Conservation (phyloP, 2,797 vertebrate species). For the Clarias laeviceps region DNA sequence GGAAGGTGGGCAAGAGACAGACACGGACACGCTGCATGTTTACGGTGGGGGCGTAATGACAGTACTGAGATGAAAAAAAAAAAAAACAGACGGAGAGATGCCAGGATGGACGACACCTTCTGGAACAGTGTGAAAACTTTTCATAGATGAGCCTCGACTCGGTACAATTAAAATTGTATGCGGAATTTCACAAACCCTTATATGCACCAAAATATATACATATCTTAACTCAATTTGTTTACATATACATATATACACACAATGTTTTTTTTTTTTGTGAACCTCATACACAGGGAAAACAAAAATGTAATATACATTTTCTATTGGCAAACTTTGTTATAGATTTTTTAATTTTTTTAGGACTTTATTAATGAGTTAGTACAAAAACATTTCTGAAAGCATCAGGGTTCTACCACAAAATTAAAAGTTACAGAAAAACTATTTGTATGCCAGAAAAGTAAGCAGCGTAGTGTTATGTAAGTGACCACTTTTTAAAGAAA, state of each 20-base stretch:
- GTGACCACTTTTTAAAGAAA: too few relatives aligned
- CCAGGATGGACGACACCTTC: neutral
- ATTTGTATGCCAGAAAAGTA: too few relatives aligned
- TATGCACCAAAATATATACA: neutral
- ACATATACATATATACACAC: neutral
- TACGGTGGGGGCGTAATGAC: neutral
- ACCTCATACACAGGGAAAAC: neutral
- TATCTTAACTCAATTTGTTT: neutral
- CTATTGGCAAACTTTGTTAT: too few relatives aligned
- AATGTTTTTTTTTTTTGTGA: neutral
- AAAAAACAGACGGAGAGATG: conserved; percentile 2
- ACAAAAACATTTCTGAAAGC: too few relatives aligned
- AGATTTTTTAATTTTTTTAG: too few relatives aligned
- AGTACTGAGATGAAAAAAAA: conserved; percentile 12
- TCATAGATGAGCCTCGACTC: neutral
- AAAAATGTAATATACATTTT: neutral
- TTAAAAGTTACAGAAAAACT: too few relatives aligned
- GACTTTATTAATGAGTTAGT: too few relatives aligned
- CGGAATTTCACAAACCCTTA: neutral
- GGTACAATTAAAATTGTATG: neutral
- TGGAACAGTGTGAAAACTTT: conserved; percentile 26
- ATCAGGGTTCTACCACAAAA: too few relatives aligned
- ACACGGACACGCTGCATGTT: neutral
- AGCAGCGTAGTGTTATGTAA: too few relatives aligned
- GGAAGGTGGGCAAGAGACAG: conserved; percentile 16